Percentiles rank a stretch among this genome's conserved stretches.
phyloP scores from a whole-genome alignment of 1,140 invertebrate genomes.

The Apis florea region DNA sequence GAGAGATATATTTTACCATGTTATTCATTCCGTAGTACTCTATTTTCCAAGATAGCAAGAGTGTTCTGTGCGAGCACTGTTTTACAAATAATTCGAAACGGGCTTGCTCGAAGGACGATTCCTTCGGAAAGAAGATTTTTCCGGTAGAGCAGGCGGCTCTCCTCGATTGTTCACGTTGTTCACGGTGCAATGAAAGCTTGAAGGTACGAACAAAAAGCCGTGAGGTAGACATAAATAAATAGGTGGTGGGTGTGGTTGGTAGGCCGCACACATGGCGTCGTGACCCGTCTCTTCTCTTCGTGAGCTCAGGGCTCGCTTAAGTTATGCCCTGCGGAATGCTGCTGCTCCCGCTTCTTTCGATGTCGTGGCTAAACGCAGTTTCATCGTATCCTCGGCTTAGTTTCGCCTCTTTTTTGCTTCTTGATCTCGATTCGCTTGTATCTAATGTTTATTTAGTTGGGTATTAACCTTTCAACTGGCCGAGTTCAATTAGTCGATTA shows the following conservation, averaged over 20 bases:
- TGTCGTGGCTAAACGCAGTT: slow-evolving; percentile 47
- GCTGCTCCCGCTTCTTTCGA: slow-evolving; percentile 58
- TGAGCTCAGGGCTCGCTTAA: slow-evolving; percentile 61
- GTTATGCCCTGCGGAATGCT: slow-evolving; percentile 65
- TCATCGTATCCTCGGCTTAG: slow-evolving; percentile 5
- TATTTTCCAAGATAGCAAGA: background rate
- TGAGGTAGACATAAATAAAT: slow-evolving; percentile 68
- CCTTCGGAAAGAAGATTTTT: slow-evolving; percentile 48
- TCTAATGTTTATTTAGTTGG: background rate
- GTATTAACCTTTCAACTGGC: background rate
- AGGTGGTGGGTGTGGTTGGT: slow-evolving; percentile 66
- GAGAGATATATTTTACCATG: background rate
- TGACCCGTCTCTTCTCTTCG: slow-evolving; percentile 66
- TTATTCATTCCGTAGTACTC: background rate
- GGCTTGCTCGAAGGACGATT: slow-evolving; percentile 27
- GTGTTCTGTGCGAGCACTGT: background rate
- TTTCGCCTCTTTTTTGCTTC: background rate
- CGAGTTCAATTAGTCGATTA: no score
- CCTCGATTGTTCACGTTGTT: slow-evolving; percentile 58
- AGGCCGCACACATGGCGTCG: slow-evolving; percentile 69
- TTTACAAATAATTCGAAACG: slow-evolving; percentile 45
- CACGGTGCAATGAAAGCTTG: slow-evolving; percentile 62
- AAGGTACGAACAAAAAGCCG: slow-evolving; percentile 63
- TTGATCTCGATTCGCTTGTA: background rate
- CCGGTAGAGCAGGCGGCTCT: slow-evolving; percentile 38